Percentiles rank a stretch among this genome's conserved stretches.
phyloP scores from a whole-genome alignment of 2,113 vertebrate species.

The Ginglymostoma cirratum region DNA sequence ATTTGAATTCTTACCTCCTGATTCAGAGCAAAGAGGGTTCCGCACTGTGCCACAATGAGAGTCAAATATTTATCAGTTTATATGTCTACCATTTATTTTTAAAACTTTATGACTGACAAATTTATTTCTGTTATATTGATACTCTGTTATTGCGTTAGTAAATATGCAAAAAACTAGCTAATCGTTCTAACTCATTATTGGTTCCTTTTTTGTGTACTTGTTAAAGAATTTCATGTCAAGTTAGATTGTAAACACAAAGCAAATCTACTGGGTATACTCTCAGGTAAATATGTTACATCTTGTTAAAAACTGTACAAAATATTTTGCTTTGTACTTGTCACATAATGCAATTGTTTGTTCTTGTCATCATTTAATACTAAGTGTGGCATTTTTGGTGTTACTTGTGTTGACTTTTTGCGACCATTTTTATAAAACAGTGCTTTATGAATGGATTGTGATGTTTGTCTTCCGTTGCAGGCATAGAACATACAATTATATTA shows the following conservation, averaged over 20 bases:
- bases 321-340: not conserved
- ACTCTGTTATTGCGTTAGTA: not conserved
- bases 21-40: too few species aligned
- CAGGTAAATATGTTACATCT: not conserved
- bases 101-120: not conserved
- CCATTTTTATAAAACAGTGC: not conserved
- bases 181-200: not conserved
- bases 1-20: too few species aligned
- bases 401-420: not conserved
- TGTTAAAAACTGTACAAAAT: not conserved
- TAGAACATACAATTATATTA: constrained; percentile 27
- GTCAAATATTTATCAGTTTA: not conserved
- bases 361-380: not conserved
- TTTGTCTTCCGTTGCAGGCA: not conserved
- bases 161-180: not conserved
- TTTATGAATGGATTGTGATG: not conserved
- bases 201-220: not conserved
- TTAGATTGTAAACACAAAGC: constrained; percentile 4
- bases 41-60: too few species aligned
- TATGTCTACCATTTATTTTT: not conserved
- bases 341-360: not conserved
- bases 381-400: not conserved
- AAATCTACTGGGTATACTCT: not conserved
- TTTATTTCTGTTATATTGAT: not conserved
- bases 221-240: not conserved